These are phyloP conservation scores for Marcusenius ussheri DNA, from an alignment of 2,113 vertebrate species.

Conservation along the genomic window DNA sequence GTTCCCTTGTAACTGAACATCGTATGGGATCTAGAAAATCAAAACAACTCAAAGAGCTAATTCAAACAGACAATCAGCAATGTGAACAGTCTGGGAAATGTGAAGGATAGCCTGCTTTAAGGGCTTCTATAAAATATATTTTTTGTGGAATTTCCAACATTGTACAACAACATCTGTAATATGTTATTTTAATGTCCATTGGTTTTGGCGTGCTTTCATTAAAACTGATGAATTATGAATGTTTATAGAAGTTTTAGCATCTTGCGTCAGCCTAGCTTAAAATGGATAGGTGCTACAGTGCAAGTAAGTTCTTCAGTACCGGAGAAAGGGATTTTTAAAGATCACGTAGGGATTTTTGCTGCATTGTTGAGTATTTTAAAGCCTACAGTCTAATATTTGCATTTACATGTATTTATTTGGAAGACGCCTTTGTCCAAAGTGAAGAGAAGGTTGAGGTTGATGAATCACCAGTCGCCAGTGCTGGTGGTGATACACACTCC, in stretches of 20 bases:
- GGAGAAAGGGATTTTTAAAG: not conserved
- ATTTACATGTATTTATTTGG: not conserved
- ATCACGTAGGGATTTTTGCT: not conserved
- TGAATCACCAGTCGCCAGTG: not conserved
- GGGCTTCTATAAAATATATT: constrained; percentile 15
- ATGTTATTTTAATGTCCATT: constrained; percentile 29
- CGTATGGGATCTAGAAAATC: not conserved
- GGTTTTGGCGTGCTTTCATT: constrained; percentile 24
- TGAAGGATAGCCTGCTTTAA: constrained; percentile 8
- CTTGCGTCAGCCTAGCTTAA: constrained; percentile 15
- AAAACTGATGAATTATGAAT: constrained; percentile 26
- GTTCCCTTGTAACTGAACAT: not conserved
- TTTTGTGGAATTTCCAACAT: constrained; percentile 11
- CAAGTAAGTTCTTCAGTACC: not conserved
- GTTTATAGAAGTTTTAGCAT: constrained; percentile 7
- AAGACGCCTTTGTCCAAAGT: not conserved
- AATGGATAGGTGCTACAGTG: not conserved
- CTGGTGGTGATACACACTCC: not conserved
- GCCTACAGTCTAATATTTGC: not conserved
- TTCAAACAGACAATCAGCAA: constrained; percentile 19
- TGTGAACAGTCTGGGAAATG: not conserved
- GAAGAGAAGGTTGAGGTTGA: not conserved
- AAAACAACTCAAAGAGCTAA: constrained; percentile 11
- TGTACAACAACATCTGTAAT: constrained; percentile 30
- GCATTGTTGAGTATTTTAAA: not conserved